Evolutionary conservation across 2,113 vertebrate genomes (phyloP), one percentile per base, ranked within the genome.

Genomic region (Turdus rufiventris): DNA sequence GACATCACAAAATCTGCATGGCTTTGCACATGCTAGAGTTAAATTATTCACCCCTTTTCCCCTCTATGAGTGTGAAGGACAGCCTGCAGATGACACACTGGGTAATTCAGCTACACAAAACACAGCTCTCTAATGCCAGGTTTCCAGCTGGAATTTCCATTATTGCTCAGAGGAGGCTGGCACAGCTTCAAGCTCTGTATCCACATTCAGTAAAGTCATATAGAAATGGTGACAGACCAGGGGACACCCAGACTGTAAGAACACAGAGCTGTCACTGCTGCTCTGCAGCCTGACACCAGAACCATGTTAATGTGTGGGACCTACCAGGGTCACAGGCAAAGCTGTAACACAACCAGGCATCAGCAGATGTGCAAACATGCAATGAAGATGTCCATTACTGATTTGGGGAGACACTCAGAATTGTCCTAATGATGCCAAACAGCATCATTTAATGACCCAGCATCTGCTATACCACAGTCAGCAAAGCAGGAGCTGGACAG

Each of bases 91-190:
- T 21, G 14, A 75, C 65, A 56, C 21, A 8, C 14, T 23, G 58
- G 66, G 56, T 57, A 72, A 89, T 36, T 65, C 89, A 89, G 70
- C 21, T 31, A 14, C 68, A 80, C 53, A 63, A 17, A 61, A 89
- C 47, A 43, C 60, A 89, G 48, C 0, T 60, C 86, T 61, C 53
- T 6, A 57, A 40, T 2, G 3, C 87, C 78, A 70, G 42, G 33
- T n/a, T 85, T 91, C 90, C 85, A 90, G 88, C 67, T 93, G 94
- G 63, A 71, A 58, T 53, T 71, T 51, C 78, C 89, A 84, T 56
- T 53, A 71, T 14, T 73, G 80, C 84, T 68, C 91, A 84, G 65
- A 6, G 24, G 21, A 81, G 72, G 48, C 80, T 95, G 85, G 92
- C 68, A 43, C 48, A 3, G 23, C 54, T 61, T 70, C 72, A 87